Conservation (phyloP, 2,888 invertebrate species). For the Cantharis rufa region DNA sequence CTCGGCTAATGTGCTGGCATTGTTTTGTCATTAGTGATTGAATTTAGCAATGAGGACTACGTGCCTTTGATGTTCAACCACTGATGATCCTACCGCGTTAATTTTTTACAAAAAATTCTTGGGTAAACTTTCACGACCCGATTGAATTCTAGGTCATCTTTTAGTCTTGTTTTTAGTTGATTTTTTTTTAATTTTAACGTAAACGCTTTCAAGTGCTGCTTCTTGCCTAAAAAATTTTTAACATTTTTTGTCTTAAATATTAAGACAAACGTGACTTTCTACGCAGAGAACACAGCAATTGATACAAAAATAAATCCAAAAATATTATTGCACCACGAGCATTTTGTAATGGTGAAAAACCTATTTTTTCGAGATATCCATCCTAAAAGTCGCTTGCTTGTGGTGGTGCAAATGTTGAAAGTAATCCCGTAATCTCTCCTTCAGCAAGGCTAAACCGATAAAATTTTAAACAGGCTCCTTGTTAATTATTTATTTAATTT, state of each 20-base stretch:
- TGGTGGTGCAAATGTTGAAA: neutral
- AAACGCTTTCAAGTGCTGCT: too few relatives aligned
- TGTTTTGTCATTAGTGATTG: conserved; percentile 39
- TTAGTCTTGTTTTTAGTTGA: neutral
- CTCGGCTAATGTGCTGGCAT: conserved; percentile 41
- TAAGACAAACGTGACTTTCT: too few relatives aligned
- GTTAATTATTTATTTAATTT: neutral
- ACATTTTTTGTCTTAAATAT: too few relatives aligned
- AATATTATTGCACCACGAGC: neutral
- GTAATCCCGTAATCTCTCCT: neutral
- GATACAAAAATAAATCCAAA: too few relatives aligned
- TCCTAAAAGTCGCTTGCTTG: neutral
- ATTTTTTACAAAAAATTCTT: neutral
- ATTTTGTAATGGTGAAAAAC: neutral
- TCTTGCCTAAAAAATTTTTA: too few relatives aligned
- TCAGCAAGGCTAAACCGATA: neutral
- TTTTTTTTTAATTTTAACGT: neutral
- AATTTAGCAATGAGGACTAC: conserved; percentile 36
- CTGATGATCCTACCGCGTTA: neutral
- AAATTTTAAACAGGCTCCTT: neutral
- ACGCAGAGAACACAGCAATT: too few relatives aligned
- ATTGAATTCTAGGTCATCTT: neutral
- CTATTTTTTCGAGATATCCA: conserved; percentile 12
- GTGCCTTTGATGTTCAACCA: conserved; percentile 27
- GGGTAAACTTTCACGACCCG: neutral